A percentile compares a stretch with the other conserved stretches of the same genome.
Evolutionary conservation across 1,140 invertebrate species (phyloP).

Genomic region (Littorina saxatilis): DNA sequence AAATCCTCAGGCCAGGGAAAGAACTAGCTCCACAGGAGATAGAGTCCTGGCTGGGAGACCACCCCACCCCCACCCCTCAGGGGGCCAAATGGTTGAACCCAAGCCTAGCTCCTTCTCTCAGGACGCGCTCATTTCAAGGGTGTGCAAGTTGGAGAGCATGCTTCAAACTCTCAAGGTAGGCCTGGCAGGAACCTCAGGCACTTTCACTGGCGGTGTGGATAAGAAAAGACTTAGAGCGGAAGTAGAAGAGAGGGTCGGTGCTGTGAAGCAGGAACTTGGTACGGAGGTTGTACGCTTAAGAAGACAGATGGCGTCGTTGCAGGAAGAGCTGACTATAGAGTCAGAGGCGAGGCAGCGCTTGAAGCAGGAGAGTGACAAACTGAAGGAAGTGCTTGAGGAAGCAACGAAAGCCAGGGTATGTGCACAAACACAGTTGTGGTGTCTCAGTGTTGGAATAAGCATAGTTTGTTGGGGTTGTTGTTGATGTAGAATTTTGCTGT

Average conservation of each 20-base stretch:
- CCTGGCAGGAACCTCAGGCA: constrained; percentile 50
- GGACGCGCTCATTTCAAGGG: constrained; percentile 60
- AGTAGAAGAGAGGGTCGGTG: constrained; percentile 48
- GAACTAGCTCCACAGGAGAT: constrained; percentile 37
- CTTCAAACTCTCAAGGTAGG: constrained; percentile 64
- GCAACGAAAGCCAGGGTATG: constrained; percentile 50
- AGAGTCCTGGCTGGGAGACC: constrained; percentile 42
- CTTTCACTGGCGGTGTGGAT: constrained; percentile 50
- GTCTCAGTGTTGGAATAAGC: too few species aligned
- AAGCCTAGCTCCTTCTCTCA: constrained; percentile 52
- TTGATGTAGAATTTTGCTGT: too few species aligned
- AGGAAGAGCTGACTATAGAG: constrained; percentile 51
- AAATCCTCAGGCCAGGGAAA: constrained; percentile 21
- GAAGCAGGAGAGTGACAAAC: constrained; percentile 52
- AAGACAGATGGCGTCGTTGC: constrained; percentile 45
- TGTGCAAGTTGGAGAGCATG: constrained; percentile 63
- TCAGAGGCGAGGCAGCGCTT: constrained; percentile 43
- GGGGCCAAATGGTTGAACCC: constrained; percentile 38
- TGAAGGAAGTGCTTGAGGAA: constrained; percentile 53
- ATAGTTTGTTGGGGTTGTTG: too few species aligned
- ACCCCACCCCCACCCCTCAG: neutral
- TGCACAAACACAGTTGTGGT: too few species aligned
- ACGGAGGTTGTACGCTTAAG: constrained; percentile 49
- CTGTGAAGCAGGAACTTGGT: constrained; percentile 51
- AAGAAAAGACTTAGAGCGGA: constrained; percentile 48